Evolutionary conservation across 2,888 invertebrate genomes (phyloP), one percentile per base, ranked within the genome.

Genomic region (Eutolmus rufibarbis): DNA sequence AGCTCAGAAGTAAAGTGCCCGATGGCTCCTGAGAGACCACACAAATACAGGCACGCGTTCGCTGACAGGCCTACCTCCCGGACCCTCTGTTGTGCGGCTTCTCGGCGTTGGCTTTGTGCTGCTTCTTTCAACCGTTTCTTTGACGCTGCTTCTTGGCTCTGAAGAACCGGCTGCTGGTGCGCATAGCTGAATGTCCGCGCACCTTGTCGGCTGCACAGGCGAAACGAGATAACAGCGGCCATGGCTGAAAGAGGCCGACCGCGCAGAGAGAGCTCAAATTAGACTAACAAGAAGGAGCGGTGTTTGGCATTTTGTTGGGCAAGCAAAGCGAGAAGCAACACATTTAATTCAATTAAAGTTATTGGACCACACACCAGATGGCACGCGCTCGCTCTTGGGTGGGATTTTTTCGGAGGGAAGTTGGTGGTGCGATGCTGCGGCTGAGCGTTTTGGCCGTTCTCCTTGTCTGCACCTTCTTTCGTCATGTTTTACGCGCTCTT

Each of bases 351-450:
- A 92, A 93, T 94, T 93, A 94, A 94, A 93, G 94, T 94, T 89
- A 93, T 92, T 89, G 93, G 95, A 95, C 95, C 95, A 95, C 95
- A 95, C 95, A 95, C 94, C 93, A 94, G 92, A 95, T 94, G 95
- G 95, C 95, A 95, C 95, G 95, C 95, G 95, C 95, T 89, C 88
- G 85, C 88, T 89, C 89, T 89, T 89, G 89, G 89, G 89, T 89
- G 89, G 89, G 88, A 87, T 88, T 87, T 87, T 88, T 86, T 88
- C 57, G 23, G 5, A 77, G 51, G 56, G 86, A 86, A 78, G 37
- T 79, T 66, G 79, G 19, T 37, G 51, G 51, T 51, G n/a, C n/a
- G 51, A 51, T 16, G 51, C 51, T 51, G 51, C n/a, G 51, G 51
- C n/a, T 51, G 51, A 51, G 51, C 51, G 23, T 23, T 77, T 34